A percentile compares a stretch with the other conserved stretches of the same genome.
Conservation (phyloP, 2,113 vertebrate species). For the Chlorodrepanis virens region DNA sequence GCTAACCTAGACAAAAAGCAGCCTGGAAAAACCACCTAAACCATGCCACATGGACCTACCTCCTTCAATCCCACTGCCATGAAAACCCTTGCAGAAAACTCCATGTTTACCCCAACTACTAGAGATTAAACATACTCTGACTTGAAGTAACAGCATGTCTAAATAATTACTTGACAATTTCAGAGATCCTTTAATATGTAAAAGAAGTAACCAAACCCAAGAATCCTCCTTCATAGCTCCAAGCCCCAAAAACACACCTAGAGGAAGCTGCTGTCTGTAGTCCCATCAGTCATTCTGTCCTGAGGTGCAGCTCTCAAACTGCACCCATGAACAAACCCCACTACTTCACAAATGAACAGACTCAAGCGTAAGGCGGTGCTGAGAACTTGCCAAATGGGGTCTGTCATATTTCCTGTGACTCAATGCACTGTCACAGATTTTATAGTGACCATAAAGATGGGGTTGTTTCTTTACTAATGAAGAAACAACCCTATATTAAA, state of each 20-base stretch:
- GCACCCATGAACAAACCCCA: neutral
- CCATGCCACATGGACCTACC: neutral
- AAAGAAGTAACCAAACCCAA: neutral
- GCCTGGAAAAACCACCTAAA: neutral
- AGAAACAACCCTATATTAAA: neutral
- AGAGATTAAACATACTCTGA: neutral
- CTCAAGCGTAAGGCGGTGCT: neutral
- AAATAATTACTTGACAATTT: neutral
- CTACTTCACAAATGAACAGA: neutral
- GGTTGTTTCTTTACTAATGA: neutral
- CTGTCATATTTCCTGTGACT: neutral
- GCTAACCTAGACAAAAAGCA: neutral
- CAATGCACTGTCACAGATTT: neutral
- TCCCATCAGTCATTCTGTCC: neutral
- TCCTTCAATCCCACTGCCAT: neutral
- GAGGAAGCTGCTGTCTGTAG: neutral
- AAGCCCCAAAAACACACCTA: neutral
- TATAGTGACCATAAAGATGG: neutral
- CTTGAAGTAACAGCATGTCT: neutral
- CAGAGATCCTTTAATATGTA: neutral
- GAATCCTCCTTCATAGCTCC: neutral
- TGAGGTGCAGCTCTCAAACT: neutral
- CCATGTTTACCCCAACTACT: neutral
- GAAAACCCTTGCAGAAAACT: neutral
- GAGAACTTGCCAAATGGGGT: accelerated